Percentiles rank a stretch among this genome's conserved stretches.
Evolutionary conservation across 2,888 invertebrate species (phyloP).

Genomic region (Diadegma fenestrale): DNA sequence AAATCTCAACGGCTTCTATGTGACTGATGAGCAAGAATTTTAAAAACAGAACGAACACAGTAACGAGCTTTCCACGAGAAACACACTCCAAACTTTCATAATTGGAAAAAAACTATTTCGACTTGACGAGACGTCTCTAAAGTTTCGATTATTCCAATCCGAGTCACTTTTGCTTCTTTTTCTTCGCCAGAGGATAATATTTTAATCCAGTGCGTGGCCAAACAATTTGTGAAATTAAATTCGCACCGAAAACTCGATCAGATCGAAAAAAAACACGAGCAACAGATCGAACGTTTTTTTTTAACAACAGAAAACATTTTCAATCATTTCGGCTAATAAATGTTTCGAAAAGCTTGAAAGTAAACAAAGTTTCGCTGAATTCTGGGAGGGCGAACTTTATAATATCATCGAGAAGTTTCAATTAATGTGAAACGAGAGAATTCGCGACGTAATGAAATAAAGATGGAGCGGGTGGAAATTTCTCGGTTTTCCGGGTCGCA

Average conservation of each 20-base stretch:
- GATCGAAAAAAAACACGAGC: no score
- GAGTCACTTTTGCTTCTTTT: no score
- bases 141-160: no score
- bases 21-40: neutral
- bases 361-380: neutral
- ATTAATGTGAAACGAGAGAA: neutral
- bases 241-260: no score
- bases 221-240: no score
- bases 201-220: no score
- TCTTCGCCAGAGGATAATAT: no score
- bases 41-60: neutral
- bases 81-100: neutral
- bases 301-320: no score
- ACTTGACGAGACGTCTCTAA: neutral
- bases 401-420: neutral
- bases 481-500: neutral
- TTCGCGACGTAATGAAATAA: neutral
- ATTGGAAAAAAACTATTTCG: neutral
- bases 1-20: neutral
- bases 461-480: neutral
- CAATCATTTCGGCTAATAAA: no score
- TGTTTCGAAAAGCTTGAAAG: neutral
- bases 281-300: no score
- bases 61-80: neutral
- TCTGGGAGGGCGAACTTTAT: neutral